Base-by-base conservation (phyloP, 2,797 vertebrate species). In the Danio tinwini region DNA sequence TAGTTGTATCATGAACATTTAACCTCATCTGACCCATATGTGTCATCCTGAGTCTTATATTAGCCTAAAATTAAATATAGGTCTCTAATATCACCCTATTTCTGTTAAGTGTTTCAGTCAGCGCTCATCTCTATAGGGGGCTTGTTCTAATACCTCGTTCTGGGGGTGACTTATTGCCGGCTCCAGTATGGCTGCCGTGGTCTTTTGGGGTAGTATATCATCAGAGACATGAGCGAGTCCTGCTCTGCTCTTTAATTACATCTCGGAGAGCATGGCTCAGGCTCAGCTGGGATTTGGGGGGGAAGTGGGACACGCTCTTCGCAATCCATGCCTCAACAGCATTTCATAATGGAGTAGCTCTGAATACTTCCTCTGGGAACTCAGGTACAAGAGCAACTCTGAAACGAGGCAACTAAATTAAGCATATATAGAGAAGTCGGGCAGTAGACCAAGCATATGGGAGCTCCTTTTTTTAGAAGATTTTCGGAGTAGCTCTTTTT, bases 171-270 rank as follows among this genome's bases (percentile, higher is more conserved):
- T 47, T 71, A 59, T 39, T 29, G 39, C 61, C 8, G 63, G 58
- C 73, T 68, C 42, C 11, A 4, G n/a, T 49, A 12, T 53, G 68
- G 52, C 75, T 77, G 17, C n/a, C 11, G 5, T 17, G 44, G 14
- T 71, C 53, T 71, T 62, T 64, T 45, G 64, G 17, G 58, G 19
- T 45, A 55, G 63, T 37, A 21, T 10, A 80, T 59, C 44, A 47
- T 39, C 37, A 21, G 49, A n/a, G 72, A 71, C 55, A 64, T 75
- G 50, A 75, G 29, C 21, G 14, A 76, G 73, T 50, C 61, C 67
- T 82, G 61, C 68, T 65, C 71, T 50, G 8, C 49, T 72, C 75
- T 77, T 76, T 84, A 84, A 82, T 82, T 82, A 84, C 74, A 42
- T 82, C 59, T 61, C 63, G 37, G 53, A 58, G 52, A 61, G 58